phyloP scores from a whole-genome alignment of 2,888 invertebrate genomes.

The Cephus nigrinus region DNA sequence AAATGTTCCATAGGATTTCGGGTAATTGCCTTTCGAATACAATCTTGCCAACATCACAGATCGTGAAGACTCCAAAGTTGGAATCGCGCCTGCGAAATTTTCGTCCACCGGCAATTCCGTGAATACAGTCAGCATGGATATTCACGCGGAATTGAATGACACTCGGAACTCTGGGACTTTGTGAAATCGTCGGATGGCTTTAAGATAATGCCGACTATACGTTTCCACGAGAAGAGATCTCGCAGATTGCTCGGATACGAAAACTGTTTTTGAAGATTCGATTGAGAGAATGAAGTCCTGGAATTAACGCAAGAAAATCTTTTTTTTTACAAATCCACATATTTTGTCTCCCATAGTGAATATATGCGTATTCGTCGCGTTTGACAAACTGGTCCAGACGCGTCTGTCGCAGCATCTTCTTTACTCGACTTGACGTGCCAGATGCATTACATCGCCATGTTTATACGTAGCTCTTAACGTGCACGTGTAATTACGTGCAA shows the following conservation, averaged over 20 bases:
- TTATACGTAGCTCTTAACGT: not conserved
- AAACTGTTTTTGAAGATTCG: not conserved
- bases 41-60: not conserved
- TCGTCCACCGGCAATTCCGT: not conserved
- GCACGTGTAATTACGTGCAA: conserved; percentile 4
- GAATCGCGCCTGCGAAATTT: not conserved
- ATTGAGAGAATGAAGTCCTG: not conserved
- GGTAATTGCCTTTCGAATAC: not conserved
- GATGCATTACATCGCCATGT: not conserved
- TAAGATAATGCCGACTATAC: not conserved
- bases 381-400: not conserved
- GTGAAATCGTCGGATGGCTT: not conserved
- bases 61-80: not conserved
- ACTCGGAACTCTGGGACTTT: not conserved
- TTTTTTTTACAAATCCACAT: not conserved
- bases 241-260: not conserved
- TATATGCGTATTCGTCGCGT: not conserved
- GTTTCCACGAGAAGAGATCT: not conserved
- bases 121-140: not conserved
- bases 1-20: not conserved
- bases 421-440: not conserved
- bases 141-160: not conserved
- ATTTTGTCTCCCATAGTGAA: not conserved
- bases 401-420: not conserved
- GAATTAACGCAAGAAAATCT: not conserved